Percentiles rank a stretch among this genome's conserved stretches.
phyloP scores from a whole-genome alignment of 2,113 vertebrate species.

The Syrrhaptes paradoxus region DNA sequence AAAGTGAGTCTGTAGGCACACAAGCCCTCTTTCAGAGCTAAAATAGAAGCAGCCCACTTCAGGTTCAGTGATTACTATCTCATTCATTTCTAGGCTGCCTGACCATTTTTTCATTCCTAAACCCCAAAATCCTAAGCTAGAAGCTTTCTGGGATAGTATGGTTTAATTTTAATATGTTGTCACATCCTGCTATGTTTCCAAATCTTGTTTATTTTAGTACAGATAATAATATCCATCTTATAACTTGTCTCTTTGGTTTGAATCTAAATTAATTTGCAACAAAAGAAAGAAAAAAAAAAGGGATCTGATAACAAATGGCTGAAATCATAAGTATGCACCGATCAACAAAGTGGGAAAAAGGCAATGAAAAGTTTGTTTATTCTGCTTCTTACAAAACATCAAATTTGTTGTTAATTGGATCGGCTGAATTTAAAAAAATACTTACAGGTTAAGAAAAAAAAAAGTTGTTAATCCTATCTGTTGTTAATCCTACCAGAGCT shows the following conservation, averaged over 20 bases:
- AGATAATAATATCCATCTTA: neutral
- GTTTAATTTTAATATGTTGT: neutral
- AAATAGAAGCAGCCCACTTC: neutral
- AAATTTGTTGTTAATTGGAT: neutral
- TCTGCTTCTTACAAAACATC: neutral
- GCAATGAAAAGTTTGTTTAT: neutral
- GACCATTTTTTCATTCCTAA: neutral
- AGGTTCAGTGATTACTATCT: neutral
- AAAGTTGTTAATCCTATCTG: neutral
- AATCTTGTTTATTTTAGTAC: neutral
- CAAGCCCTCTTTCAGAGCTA: neutral
- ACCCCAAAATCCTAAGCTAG: neutral
- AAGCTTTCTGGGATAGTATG: neutral
- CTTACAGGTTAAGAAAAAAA: neutral
- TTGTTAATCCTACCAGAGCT: neutral
- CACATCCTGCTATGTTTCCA: neutral
- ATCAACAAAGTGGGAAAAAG: neutral
- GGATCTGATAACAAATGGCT: accelerated
- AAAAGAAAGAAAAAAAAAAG: neutral
- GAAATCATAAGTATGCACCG: neutral
- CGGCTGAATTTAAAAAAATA: neutral
- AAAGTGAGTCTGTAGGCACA: neutral
- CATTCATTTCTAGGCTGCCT: neutral
- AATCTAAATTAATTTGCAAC: neutral
- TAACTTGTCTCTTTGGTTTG: neutral